Base-by-base conservation (phyloP, 2,797 vertebrate species). In the Xenentodon cancila region DNA sequence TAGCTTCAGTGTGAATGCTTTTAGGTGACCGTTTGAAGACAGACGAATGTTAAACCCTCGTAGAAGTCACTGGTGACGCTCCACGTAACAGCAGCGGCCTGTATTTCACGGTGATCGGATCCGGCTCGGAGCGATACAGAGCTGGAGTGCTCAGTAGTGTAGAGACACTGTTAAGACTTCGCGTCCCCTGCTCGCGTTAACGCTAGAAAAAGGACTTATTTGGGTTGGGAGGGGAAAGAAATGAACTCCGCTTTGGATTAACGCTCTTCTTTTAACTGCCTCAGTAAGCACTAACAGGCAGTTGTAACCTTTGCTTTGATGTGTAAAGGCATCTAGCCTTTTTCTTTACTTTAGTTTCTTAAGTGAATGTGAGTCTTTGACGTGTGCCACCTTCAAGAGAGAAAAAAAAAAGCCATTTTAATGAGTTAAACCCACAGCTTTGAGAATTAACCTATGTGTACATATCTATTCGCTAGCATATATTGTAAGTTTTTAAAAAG, bases 381-480 rank as follows among this genome's bases (percentile, higher is more conserved):
- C 75, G 84, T 92, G 90, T 93, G 88, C 92, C 92, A 92, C 92
- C 90, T 92, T 91, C 74, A 79, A 92, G 86, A 86, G 84, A 90
- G 89, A 91, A 92, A 88, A 92, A 90, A 89, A 91, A 92, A 64
- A 94, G 94, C 93, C 93, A 92, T 94, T 94, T 92, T 89, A 92
- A 94, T 93, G 85, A 93, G 91, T 94, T 92, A 88, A 88, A 93
- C 90, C 89, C 92, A 94, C 93, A 94, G 92, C 93, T 94, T 93
- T 93, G 92, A 93, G 91, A 92, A 92, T 89, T 91, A 92, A 92
- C 91, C 88, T 92, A 90, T 91, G 91, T 94, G 93, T 92, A 95
- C 92, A 95, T 94, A 94, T 93, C 92, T 92, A 91, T 92, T 93
- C 82, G 91, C 92, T 93, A 92, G 92, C 92, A 89, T 95, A 94